Conservation (phyloP, 1,140 invertebrate genomes). For the Drosophila mauritiana region DNA sequence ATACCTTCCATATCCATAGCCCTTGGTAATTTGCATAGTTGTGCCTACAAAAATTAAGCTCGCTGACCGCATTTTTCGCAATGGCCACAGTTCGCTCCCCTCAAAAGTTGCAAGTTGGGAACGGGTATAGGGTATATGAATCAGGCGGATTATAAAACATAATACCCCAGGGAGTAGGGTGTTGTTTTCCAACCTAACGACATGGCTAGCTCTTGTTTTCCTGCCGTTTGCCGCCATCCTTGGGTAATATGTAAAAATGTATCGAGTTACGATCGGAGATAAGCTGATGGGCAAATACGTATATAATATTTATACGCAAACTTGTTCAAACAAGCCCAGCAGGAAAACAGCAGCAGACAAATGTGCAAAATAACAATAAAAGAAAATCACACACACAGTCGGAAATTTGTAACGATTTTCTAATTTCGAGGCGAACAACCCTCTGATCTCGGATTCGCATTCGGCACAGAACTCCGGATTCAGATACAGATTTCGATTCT, state of each 20-base stretch:
- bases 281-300: slow-evolving; percentile 77
- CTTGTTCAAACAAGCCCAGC: slow-evolving; percentile 73
- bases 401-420: slow-evolving; percentile 80
- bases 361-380: slow-evolving; percentile 72
- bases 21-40: slow-evolving; percentile 64
- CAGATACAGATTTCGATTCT: slow-evolving; percentile 16
- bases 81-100: slow-evolving; percentile 1
- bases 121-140: slow-evolving; percentile 10
- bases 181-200: slow-evolving; percentile 30
- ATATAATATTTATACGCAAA: slow-evolving; percentile 83
- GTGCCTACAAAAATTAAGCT: slow-evolving; percentile 70
- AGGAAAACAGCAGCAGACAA: slow-evolving; percentile 62
- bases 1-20: background rate
- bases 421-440: slow-evolving; percentile 74
- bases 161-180: slow-evolving; percentile 52
- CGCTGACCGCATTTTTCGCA: slow-evolving; percentile 60
- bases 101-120: background rate
- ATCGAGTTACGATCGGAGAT: slow-evolving; percentile 79
- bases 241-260: slow-evolving; percentile 59
- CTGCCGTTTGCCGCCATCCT: slow-evolving; percentile 25
- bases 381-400: slow-evolving; percentile 40
- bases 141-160: slow-evolving; percentile 69
- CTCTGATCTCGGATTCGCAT: slow-evolving; percentile 25
- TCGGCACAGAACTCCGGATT: background rate
- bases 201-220: slow-evolving; percentile 44